Base-by-base conservation (phyloP, 2,113 vertebrate species). In the Psittacus erithacus region DNA sequence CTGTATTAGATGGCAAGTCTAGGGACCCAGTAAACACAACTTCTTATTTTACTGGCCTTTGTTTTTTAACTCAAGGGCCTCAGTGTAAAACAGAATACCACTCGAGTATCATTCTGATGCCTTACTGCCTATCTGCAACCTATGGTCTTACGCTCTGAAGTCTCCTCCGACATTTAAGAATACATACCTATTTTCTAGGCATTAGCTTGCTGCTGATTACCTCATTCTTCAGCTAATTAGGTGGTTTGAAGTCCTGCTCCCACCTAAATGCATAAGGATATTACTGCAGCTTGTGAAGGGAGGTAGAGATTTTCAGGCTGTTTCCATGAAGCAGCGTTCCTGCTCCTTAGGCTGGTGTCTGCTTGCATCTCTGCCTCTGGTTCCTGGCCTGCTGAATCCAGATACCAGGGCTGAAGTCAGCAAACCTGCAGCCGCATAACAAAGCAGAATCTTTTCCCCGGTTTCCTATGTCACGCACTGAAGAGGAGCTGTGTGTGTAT, bases 1-100 rank as follows among this genome's bases (percentile, higher is more conserved):
- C 86, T 97, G 91, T 95, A 82, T 96, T 95, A 96, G 94, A 92
- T 90, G 92, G 96, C 92, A 97, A 93, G 93, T 92, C 92, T 88
- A 78, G 94, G 91, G 93, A 94, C 90, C 52, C 38, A 71, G 50
- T 85, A 96, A 95, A 93, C 74, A 85, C 41, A 82, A 13, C 50
- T 82, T 90, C 50, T 75, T 74, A n/a, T 83, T 95, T 85, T 80
- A 33, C 73, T 81, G 79, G 50, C 13, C 50, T 75, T 92, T 60
- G 9, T 94, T 94, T 92, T 23, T 75, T 79, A 89, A 86, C 59
- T 88, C 68, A n/a, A 82, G 79, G 59, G 41, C 52, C 95, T 89
- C 52, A 18, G 33, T 35, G 13, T 81, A 73, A 50, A 79, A 90
- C 64, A 63, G 86, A 93, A 90, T 76, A 60, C 47, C 46, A 47